A percentile compares a stretch with the other conserved stretches of the same genome.
phyloP scores from a whole-genome alignment of 2,888 invertebrate genomes.

The Autographa gamma region DNA sequence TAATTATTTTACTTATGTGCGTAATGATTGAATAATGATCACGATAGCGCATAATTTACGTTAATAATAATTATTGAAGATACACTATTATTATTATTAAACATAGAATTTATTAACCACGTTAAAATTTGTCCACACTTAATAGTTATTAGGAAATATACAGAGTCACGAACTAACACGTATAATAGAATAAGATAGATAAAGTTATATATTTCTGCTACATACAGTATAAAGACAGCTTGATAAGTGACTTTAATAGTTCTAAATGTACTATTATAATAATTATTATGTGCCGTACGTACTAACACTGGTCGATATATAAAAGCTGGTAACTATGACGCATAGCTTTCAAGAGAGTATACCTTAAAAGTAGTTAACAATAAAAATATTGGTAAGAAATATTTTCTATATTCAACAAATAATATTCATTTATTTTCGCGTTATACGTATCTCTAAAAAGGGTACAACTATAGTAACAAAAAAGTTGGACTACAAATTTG shows the following conservation, averaged over 20 bases:
- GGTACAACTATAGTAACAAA: constrained; percentile 79
- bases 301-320: constrained; percentile 75
- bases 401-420: constrained; percentile 74
- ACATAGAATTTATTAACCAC: constrained; percentile 60
- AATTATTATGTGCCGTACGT: constrained; percentile 60
- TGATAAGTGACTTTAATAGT: constrained; percentile 64
- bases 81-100: constrained; percentile 60
- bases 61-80: constrained; percentile 54
- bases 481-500: constrained; percentile 79
- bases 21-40: constrained; percentile 78
- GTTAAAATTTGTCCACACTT: constrained; percentile 62
- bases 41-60: constrained; percentile 64
- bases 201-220: constrained; percentile 57
- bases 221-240: constrained; percentile 67
- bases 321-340: constrained; percentile 67
- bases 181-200: constrained; percentile 63
- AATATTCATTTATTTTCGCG: constrained; percentile 65
- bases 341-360: constrained; percentile 73
- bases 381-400: constrained; percentile 81
- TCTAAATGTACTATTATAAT: constrained; percentile 58
- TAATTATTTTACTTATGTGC: constrained; percentile 78
- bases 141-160: constrained; percentile 61
- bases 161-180: constrained; percentile 71
- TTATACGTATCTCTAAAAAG: constrained; percentile 77
- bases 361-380: constrained; percentile 88